Percentiles rank a stretch among this genome's conserved stretches.
Conservation (phyloP, 2,797 vertebrate species). For the Enteromius unitaeniatus region DNA sequence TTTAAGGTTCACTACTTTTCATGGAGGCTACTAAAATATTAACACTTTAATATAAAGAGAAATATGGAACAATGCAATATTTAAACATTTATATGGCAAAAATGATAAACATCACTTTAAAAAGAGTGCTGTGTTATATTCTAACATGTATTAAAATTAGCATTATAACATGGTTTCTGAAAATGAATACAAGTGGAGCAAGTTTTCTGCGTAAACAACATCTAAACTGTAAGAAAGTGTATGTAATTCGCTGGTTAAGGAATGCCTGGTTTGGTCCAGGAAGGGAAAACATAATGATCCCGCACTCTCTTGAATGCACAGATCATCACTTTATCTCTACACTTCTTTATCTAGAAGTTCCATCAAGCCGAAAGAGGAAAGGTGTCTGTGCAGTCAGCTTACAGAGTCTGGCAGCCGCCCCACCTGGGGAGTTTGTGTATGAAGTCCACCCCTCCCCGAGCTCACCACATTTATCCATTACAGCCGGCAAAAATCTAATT, state of each 20-base stretch:
- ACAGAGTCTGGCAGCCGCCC: slow-evolving; percentile 17
- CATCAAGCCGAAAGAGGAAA: slow-evolving; percentile 35
- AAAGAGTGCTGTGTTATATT: no score
- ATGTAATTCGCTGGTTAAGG: slow-evolving; percentile 2
- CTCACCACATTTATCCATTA: slow-evolving; percentile 88
- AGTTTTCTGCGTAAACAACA: no score
- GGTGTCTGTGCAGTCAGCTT: slow-evolving; percentile 39
- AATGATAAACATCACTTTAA: no score
- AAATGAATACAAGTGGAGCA: no score
- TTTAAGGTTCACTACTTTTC: neutral
- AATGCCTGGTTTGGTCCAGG: neutral
- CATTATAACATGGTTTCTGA: no score
- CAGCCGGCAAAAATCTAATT: slow-evolving; percentile 89
- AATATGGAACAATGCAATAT: neutral
- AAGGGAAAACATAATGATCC: slow-evolving; percentile 12
- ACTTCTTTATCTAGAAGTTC: slow-evolving; percentile 44
- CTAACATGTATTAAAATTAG: no score
- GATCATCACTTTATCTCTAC: slow-evolving; percentile 32
- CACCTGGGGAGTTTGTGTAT: slow-evolving; percentile 50
- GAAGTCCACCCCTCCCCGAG: slow-evolving; percentile 35
- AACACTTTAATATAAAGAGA: neutral
- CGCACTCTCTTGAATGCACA: slow-evolving; percentile 7
- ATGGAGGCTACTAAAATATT: neutral
- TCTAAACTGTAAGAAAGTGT: neutral
- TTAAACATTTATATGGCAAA: no score